Percentiles rank a stretch among this genome's conserved stretches.
These are phyloP conservation scores for Aurelia coerulea DNA, from an alignment of 30 jellyfish, hydroid and myxozoan species.

Conservation along the genomic window DNA sequence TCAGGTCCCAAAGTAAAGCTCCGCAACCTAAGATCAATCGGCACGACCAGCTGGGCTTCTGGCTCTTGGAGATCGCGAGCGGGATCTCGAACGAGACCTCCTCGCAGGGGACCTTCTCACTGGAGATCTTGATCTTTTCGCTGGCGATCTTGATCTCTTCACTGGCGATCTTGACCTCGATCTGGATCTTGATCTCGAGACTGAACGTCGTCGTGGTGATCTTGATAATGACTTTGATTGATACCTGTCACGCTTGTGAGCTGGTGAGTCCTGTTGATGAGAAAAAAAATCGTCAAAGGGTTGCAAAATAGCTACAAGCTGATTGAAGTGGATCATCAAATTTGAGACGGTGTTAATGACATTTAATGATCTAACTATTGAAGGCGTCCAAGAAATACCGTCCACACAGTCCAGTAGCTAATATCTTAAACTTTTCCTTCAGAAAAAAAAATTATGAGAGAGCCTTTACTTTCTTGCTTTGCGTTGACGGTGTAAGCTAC, in stretches of 20 bases:
- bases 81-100: constrained; percentile 49
- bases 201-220: constrained; percentile 67
- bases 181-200: constrained; percentile 67
- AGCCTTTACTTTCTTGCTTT: no score
- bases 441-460: no score
- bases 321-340: neutral
- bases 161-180: constrained; percentile 13
- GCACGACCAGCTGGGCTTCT: constrained; percentile 51
- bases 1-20: no score
- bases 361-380: no score
- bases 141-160: no score
- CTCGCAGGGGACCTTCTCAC: no score
- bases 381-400: no score
- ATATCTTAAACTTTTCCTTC: no score
- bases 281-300: neutral
- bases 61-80: constrained; percentile 72
- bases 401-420: no score
- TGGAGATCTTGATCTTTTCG: no score
- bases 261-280: constrained; percentile 59
- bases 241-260: constrained; percentile 32
- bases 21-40: neutral
- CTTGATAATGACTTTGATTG: constrained; percentile 61
- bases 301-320: neutral
- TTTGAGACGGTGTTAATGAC: neutral
- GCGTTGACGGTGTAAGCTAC: no score